Conservation (phyloP, 2,888 invertebrate species). For the Acleris literana region DNA sequence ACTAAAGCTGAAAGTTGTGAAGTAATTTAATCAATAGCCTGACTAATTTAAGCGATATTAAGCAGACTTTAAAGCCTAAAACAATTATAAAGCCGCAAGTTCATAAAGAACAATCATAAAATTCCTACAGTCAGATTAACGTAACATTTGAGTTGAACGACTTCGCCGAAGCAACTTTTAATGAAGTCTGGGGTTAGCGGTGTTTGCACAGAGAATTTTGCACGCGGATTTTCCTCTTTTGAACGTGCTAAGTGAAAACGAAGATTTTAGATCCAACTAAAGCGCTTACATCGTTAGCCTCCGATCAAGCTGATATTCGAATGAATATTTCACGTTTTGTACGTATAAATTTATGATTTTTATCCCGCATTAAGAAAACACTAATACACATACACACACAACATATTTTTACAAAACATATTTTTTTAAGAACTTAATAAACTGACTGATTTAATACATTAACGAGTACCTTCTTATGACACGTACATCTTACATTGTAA, state of each 20-base stretch:
- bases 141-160: conserved; percentile 37
- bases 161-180: conserved; percentile 34
- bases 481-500: no score
- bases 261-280: conserved; percentile 18
- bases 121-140: conserved; percentile 37
- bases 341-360: neutral
- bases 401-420: no score
- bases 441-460: no score
- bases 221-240: conserved; percentile 30
- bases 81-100: conserved; percentile 36
- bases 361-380: no score
- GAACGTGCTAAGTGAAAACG: conserved; percentile 25
- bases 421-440: no score
- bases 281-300: neutral
- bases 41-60: conserved; percentile 31
- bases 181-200: conserved; percentile 36
- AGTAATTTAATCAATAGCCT: conserved; percentile 22
- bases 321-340: neutral
- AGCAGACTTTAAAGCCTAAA: conserved; percentile 33
- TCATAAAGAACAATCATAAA: conserved; percentile 36
- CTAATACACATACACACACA: no score
- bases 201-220: conserved; percentile 35
- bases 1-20: neutral
- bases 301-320: neutral
- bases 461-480: no score